These are phyloP conservation scores for Stigmatopora argus DNA, from an alignment of 2,113 vertebrate species.

Conservation along the genomic window DNA sequence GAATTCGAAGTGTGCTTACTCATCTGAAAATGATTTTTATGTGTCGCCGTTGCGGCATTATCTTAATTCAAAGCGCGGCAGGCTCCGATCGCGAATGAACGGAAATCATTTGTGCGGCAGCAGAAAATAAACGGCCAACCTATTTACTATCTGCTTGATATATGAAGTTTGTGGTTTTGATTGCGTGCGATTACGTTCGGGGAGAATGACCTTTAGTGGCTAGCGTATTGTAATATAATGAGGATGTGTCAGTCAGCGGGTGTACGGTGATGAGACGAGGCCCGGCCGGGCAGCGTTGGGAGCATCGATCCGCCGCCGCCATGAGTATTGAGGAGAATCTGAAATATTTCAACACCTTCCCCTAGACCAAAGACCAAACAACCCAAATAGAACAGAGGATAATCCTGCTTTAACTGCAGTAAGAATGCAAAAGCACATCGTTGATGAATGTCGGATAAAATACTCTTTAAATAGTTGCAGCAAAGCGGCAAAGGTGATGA, in stretches of 20 bases:
- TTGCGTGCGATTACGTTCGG: conserved; percentile 99
- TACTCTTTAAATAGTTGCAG: conserved; percentile 42
- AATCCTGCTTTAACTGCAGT: conserved; percentile 6
- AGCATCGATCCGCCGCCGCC: conserved; percentile 60
- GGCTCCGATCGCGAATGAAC: conserved; percentile 80
- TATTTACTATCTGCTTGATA: conserved; percentile 97
- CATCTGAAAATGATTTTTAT: conserved; percentile 6
- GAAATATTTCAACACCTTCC: conserved; percentile 58
- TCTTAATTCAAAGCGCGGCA: conserved; percentile 55
- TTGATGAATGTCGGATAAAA: conserved; percentile 29
- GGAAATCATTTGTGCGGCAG: conserved; percentile 79
- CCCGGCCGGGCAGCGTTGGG: conserved; percentile 61
- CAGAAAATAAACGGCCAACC: conserved; percentile 89
- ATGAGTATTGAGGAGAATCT: conserved; percentile 60
- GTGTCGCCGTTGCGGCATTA: conserved; percentile 23
- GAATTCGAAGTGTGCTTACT: conserved; percentile 7
- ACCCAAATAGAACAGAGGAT: not conserved
- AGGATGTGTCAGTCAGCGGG: conserved; percentile 93
- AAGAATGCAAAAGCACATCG: conserved; percentile 35
- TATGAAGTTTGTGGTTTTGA: conserved; percentile 99
- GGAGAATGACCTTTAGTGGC: conserved; percentile 99
- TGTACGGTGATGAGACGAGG: conserved; percentile 82
- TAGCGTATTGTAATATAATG: conserved; percentile 99
- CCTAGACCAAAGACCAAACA: conserved; percentile 13
- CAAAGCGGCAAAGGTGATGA: conserved; percentile 51